Percentiles rank a stretch among this genome's conserved stretches.
These are phyloP conservation scores for Cyclopterus lumpus DNA, from an alignment of 2,797 vertebrate genomes.

Conservation along the genomic window DNA sequence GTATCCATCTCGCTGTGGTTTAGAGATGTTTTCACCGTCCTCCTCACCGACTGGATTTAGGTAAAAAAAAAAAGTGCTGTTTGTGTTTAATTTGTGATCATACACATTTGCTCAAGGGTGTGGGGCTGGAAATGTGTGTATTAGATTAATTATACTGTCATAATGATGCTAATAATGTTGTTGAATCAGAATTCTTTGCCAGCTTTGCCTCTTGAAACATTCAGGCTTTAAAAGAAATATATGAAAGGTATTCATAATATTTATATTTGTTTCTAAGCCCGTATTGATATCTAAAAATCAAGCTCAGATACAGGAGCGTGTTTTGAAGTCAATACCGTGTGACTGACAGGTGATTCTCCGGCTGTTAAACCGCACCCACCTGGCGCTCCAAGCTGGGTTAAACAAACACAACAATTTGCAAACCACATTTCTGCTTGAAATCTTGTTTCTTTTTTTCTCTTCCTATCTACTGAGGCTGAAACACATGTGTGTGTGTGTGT, in stretches of 20 bases:
- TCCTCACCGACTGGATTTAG: not conserved
- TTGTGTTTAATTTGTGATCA: not conserved
- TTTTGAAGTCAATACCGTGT: conserved; percentile 1
- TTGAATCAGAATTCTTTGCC: not conserved
- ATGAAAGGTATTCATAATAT: not conserved
- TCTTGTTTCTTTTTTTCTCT: conserved; percentile 23
- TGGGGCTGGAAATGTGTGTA: not conserved
- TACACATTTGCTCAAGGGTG: not conserved
- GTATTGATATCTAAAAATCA: not conserved
- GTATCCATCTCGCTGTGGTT: conserved; percentile 13
- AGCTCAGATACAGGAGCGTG: not conserved
- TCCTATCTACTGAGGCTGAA: conserved; percentile 81
- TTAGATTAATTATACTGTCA: not conserved
- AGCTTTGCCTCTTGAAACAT: not conserved
- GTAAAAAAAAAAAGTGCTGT: not conserved
- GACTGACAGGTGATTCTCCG: conserved; percentile 45
- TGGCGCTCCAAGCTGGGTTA: conserved; percentile 26
- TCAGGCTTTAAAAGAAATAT: not conserved
- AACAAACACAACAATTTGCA: conserved; percentile 55
- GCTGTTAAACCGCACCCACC: conserved; percentile 31
- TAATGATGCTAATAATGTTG: not conserved
- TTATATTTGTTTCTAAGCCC: not conserved
- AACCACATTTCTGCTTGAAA: conserved; percentile 64
- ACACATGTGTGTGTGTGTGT: conserved; percentile 30
- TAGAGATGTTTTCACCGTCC: not conserved